Percentiles rank a stretch among this genome's conserved stretches.
Conservation (phyloP, 2,113 vertebrate species). For the Nothocercus nigrocapillus region DNA sequence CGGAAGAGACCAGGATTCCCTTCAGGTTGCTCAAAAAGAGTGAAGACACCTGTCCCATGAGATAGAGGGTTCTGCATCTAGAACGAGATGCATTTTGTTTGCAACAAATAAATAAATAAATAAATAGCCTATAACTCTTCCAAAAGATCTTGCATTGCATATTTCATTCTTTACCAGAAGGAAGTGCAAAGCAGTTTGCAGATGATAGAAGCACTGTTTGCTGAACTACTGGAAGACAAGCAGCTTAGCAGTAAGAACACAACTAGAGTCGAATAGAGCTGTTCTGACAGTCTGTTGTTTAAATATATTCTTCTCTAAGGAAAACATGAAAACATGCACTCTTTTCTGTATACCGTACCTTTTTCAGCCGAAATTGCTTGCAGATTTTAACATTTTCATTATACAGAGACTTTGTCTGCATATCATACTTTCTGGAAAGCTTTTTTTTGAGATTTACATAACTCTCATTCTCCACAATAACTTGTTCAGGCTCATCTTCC, state of each 20-base stretch:
- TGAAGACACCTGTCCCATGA: background rate
- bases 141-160: background rate
- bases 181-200: background rate
- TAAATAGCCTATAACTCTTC: background rate
- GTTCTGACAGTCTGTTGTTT: background rate
- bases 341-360: slow-evolving; percentile 73
- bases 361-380: slow-evolving; percentile 84
- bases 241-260: background rate
- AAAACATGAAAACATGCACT: background rate
- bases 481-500: slow-evolving; percentile 76
- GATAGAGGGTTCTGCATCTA: too few species aligned
- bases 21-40: background rate
- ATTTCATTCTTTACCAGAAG: background rate
- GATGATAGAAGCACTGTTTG: background rate
- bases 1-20: background rate
- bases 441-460: slow-evolving; percentile 91
- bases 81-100: background rate
- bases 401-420: slow-evolving; percentile 76
- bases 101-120: background rate
- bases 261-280: background rate
- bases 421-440: slow-evolving; percentile 80
- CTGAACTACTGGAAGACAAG: background rate
- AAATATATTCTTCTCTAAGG: background rate
- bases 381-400: slow-evolving; percentile 90
- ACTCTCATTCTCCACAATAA: slow-evolving; percentile 87